A percentile compares a stretch with the other conserved stretches of the same genome.
phyloP scores from a whole-genome alignment of 2,113 vertebrate species.

The Callionymus lyra region DNA sequence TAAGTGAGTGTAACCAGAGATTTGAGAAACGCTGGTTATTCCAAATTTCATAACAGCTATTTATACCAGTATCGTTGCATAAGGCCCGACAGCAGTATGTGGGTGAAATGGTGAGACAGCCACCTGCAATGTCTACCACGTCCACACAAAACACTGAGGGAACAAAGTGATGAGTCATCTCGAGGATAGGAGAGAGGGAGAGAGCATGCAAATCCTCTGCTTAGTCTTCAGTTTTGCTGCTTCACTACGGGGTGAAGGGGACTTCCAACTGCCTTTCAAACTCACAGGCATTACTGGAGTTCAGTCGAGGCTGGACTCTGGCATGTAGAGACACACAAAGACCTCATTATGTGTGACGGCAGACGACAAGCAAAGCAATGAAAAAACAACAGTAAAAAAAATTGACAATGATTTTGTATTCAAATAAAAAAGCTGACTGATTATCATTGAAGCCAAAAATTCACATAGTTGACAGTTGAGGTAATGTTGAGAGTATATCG shows the following conservation, averaged over 20 bases:
- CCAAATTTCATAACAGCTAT: slow-evolving; percentile 23
- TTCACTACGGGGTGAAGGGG: slow-evolving; percentile 39
- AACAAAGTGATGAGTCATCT: slow-evolving; percentile 47
- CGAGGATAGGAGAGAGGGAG: slow-evolving; percentile 7
- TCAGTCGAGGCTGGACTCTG: slow-evolving; percentile 34
- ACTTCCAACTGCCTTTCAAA: slow-evolving; percentile 48
- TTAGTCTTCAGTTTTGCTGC: slow-evolving; percentile 48
- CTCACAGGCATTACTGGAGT: slow-evolving; percentile 41
- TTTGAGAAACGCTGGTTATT: too few species aligned
- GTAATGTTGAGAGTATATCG: too few species aligned
- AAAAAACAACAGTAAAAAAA: too few species aligned
- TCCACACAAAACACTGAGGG: slow-evolving; percentile 36
- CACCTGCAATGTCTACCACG: slow-evolving; percentile 62
- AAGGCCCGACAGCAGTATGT: slow-evolving; percentile 41
- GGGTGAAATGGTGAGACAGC: slow-evolving; percentile 45
- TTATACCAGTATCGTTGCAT: slow-evolving; percentile 33
- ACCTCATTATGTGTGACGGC: slow-evolving; percentile 50
- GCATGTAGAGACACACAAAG: slow-evolving; percentile 37
- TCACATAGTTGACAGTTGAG: too few species aligned
- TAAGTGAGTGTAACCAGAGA: too few species aligned
- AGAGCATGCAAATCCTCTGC: slow-evolving; percentile 45
- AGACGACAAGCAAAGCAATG: slow-evolving; percentile 40
- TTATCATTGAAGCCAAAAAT: too few species aligned
- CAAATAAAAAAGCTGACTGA: too few species aligned
- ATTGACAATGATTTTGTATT: too few species aligned